Evolutionary conservation across 1,140 invertebrate genomes (phyloP), one percentile per base, ranked within the genome.

Genomic region (Drosophila ercepeae): DNA sequence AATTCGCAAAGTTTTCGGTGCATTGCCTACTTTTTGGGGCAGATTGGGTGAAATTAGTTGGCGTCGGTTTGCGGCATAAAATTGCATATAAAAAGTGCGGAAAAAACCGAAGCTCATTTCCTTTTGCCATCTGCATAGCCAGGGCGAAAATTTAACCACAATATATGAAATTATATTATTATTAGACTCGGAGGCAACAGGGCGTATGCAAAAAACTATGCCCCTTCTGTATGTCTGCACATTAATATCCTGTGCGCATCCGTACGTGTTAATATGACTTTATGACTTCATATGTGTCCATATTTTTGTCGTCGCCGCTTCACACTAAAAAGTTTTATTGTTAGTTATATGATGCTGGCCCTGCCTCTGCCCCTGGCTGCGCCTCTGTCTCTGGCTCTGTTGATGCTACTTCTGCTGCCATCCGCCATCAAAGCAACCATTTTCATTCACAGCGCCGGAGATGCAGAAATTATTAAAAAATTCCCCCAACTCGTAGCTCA

Each of bases 221-320:
- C 52, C 58, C 50, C 41, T 70, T 57, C 57, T 29, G 19, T 27
- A 27, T 49, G 41, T 59, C 59, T 84, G 74, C 78, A 88, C 83
- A 88, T 89, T 88, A 88, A 88, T 88, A 88, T 89, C 83, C 83
- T 88, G 78, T 88, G 83, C 83, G 84, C 81, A 89, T 82, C 88
- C 83, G 83, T 89, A 88, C 83, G 83, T 88, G 83, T 88, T 88
- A 88, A 88, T 88, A 89, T 88, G 83, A 88, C 83, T 88, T 88
- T 88, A 88, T 88, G 83, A 88, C 83, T 88, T 88, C 78, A 89
- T 88, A 89, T 88, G 82, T 86, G 81, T 86, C 81, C 81, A 84
- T 84, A 84, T 86, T 84, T 84, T 81, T 84, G 77, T 88, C 82
- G 54, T 74, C 72, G 67, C 76, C 61, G 79, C 76, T 86, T 86